Conservation (phyloP, 53 echinoderm and acorn worm species). For the Luidia sarsii region DNA sequence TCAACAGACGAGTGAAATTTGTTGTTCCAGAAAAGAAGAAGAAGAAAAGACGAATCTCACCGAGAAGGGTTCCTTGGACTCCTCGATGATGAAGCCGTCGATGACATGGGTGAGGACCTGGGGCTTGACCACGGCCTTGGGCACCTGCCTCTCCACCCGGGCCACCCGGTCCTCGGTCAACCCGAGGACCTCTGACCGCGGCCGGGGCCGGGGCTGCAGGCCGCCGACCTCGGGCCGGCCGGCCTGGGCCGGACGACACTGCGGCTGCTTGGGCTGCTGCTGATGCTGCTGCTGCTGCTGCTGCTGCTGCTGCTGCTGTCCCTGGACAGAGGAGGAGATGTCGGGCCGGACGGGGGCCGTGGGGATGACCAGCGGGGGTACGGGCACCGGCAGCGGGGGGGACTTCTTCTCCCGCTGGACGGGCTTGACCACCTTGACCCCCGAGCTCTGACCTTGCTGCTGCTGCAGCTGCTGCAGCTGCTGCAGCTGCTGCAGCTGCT, state of each 20-base stretch:
- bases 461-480: no score
- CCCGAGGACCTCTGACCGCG: slow-evolving; percentile 41
- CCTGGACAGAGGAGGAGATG: slow-evolving; percentile 19
- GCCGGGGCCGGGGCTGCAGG: not conserved
- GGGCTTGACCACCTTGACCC: slow-evolving; percentile 28
- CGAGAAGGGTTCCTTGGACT: slow-evolving; percentile 94
- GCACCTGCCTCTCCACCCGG: slow-evolving; percentile 70
- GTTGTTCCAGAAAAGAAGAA: no score
- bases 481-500: no score
- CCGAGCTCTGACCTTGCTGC: slow-evolving; percentile 39
- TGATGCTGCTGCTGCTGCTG: not conserved
- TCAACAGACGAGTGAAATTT: no score
- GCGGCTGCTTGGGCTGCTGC: slow-evolving; percentile 12
- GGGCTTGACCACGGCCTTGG: slow-evolving; percentile 89
- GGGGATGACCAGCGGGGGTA: slow-evolving; percentile 37
- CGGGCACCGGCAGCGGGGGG: not conserved
- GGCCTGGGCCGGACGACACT: no score
- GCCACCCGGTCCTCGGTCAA: slow-evolving; percentile 43
- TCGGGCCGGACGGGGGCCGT: slow-evolving; percentile 38
- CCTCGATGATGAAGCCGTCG: slow-evolving; percentile 98
- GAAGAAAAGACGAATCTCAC: slow-evolving; percentile 58
- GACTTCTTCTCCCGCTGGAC: slow-evolving; percentile 51
- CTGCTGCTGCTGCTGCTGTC: not conserved
- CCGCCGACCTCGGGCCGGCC: slow-evolving; percentile 25
- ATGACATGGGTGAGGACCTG: slow-evolving; percentile 95